Percentiles rank a stretch among this genome's conserved stretches.
Conservation (phyloP, 2,797 vertebrate genomes). For the Typhlichthys eigenmanni region DNA sequence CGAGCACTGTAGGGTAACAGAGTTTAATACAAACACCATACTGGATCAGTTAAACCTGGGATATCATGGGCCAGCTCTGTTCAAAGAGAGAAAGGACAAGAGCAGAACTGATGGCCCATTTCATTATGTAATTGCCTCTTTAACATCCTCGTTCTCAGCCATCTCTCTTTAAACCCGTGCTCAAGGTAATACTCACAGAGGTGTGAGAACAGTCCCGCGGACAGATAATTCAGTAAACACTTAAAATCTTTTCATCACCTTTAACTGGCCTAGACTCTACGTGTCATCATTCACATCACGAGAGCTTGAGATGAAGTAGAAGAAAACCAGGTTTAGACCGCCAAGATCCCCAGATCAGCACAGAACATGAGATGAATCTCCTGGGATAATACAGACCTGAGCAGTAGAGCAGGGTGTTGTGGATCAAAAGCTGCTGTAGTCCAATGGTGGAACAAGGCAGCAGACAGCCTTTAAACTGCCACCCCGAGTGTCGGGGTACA, state of each 20-base stretch:
- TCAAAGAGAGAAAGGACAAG: slow-evolving; percentile 73
- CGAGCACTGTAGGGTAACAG: slow-evolving; percentile 63
- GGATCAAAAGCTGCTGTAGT: slow-evolving; percentile 51
- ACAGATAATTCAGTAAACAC: slow-evolving; percentile 78
- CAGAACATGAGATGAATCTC: slow-evolving; percentile 35
- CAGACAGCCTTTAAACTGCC: slow-evolving; percentile 68
- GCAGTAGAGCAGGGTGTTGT: slow-evolving; percentile 16
- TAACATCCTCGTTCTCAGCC: slow-evolving; percentile 78
- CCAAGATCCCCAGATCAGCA: slow-evolving; percentile 43
- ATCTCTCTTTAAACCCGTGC: slow-evolving; percentile 79
- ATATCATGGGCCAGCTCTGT: slow-evolving; percentile 75
- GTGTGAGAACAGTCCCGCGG: slow-evolving; percentile 71
- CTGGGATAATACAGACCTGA: slow-evolving; percentile 28
- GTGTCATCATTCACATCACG: slow-evolving; percentile 63
- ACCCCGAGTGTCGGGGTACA: slow-evolving; percentile 67
- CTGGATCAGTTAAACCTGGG: slow-evolving; percentile 73
- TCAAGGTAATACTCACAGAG: slow-evolving; percentile 75
- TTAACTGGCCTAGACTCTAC: slow-evolving; percentile 64
- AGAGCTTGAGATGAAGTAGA: slow-evolving; percentile 43
- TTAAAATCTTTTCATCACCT: slow-evolving; percentile 77
- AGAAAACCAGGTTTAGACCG: slow-evolving; percentile 36
- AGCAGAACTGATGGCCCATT: slow-evolving; percentile 79
- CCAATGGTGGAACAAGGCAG: slow-evolving; percentile 53
- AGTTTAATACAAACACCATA: slow-evolving; percentile 79
- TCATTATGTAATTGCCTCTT: slow-evolving; percentile 83